Conservation (phyloP, 2,113 vertebrate genomes). For the Protomyctophum bolini region DNA sequence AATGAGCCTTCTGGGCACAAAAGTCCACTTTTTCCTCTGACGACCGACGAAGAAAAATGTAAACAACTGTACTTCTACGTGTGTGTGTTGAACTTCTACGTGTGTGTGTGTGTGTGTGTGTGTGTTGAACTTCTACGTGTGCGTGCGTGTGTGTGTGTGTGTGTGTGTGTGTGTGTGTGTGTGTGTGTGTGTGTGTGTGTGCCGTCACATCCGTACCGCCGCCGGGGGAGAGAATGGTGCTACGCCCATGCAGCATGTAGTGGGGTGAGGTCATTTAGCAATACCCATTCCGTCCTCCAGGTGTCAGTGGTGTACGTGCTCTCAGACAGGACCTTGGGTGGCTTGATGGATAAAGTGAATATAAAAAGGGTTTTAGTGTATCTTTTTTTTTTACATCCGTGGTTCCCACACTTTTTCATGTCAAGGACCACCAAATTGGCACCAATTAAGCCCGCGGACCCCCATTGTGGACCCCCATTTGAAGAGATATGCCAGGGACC, state of each 20-base stretch:
- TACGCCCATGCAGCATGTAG: slow-evolving; percentile 56
- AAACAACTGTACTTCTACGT: slow-evolving; percentile 19
- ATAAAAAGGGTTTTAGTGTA: slow-evolving; percentile 31
- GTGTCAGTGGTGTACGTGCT: slow-evolving; percentile 70
- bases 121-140: too few relatives aligned
- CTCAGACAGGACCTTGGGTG: slow-evolving; percentile 40
- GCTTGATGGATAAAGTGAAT: slow-evolving; percentile 60
- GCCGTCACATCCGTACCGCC: slow-evolving; percentile 29
- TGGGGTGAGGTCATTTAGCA: slow-evolving; percentile 40
- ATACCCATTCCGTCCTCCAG: slow-evolving; percentile 56
- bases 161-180: too few relatives aligned
- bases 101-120: too few relatives aligned
- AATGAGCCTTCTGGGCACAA: slow-evolving; percentile 7
- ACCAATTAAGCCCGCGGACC: too few relatives aligned
- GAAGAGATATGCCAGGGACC: slow-evolving; percentile 51
- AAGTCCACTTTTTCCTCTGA: slow-evolving; percentile 5
- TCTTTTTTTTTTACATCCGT: slow-evolving; percentile 62
- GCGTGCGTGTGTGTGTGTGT: too few relatives aligned
- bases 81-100: too few relatives aligned
- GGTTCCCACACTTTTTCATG: too few relatives aligned
- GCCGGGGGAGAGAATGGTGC: slow-evolving; percentile 36
- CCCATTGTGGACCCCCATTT: too few relatives aligned
- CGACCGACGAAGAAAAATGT: slow-evolving; percentile 18
- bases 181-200: slow-evolving; percentile 1
- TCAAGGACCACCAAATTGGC: too few relatives aligned